Evolutionary conservation across 2,113 vertebrate species (phyloP), one percentile per base, ranked within the genome.

Genomic region (Solea solea): DNA sequence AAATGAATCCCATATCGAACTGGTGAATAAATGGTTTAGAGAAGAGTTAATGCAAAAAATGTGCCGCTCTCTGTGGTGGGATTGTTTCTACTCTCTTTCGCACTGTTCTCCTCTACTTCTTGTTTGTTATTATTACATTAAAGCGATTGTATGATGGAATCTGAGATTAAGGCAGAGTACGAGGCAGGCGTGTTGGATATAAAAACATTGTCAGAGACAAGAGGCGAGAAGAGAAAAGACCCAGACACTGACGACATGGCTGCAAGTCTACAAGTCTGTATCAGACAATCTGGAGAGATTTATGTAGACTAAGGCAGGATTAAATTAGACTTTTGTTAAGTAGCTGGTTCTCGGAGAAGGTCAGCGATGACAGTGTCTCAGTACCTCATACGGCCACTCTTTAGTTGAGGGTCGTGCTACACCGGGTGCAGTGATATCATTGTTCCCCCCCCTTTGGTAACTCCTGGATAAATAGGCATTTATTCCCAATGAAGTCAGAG

Each of bases 391-490:
- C 34, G 5, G 34, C 34, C 5, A 34, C 34, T 34, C 5, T 34
- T 34, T 1, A 13, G 2, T 45, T 9, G 44, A 45, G 34, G 34
- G 9, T 45, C 44, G 8, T 45, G 44, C 12, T 45, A 45, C 12
- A 3, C 9, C 10, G 61, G 70, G 73, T 86, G 71, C 6, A 21
- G 78, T 87, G 84, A 88, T 85, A 78, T 83, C 78, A 87, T 91
- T 91, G 91, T 90, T 92, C 81, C 86, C 79, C 79, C 48, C 86
- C 79, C 1, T 44, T 59, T 81, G 76, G 79, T 87, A 83, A 87
- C 85, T 75, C 58, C 42, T 56, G 72, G 54, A 82, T 72, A 83
- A 83, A 80, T 52, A 72, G 34, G 16, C 70, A 76, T 89, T 87
- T 85, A 67, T 88, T 90, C 82, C 83, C 71, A 4, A 28, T 89